These are phyloP conservation scores for Ara ararauna DNA, from an alignment of 2,797 vertebrate genomes.

Conservation along the genomic window DNA sequence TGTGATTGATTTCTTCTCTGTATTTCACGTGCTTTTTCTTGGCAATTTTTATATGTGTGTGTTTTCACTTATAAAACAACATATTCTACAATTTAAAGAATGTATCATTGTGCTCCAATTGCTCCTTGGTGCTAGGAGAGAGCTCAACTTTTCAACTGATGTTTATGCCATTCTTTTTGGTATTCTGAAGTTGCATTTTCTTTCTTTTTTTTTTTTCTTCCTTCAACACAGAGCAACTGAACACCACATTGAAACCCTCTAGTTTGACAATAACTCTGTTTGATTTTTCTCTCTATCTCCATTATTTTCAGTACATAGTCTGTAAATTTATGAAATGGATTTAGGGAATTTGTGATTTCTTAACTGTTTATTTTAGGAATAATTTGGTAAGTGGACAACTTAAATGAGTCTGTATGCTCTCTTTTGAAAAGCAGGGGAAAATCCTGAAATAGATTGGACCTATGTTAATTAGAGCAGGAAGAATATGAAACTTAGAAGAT, in stretches of 20 bases:
- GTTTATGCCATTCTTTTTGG: not conserved
- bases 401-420: not conserved
- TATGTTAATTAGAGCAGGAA: not conserved
- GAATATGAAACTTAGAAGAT: not conserved
- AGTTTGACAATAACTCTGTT: not conserved
- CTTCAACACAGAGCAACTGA: not conserved
- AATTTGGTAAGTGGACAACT: not conserved
- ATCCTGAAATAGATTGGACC: not conserved
- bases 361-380: not conserved
- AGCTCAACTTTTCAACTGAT: not conserved
- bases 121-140: not conserved
- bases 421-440: not conserved
- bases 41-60: not conserved
- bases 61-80: not conserved
- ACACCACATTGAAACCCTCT: not conserved
- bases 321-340: not conserved
- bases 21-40: not conserved
- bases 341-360: not conserved
- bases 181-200: not conserved
- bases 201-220: not conserved
- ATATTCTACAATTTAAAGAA: not conserved
- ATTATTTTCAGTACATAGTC: not conserved
- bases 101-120: not conserved
- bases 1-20: not conserved
- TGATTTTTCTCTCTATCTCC: not conserved